Evolutionary conservation across 2,888 invertebrate genomes (phyloP), one percentile per base, ranked within the genome.

Genomic region (Drosophila merina): DNA sequence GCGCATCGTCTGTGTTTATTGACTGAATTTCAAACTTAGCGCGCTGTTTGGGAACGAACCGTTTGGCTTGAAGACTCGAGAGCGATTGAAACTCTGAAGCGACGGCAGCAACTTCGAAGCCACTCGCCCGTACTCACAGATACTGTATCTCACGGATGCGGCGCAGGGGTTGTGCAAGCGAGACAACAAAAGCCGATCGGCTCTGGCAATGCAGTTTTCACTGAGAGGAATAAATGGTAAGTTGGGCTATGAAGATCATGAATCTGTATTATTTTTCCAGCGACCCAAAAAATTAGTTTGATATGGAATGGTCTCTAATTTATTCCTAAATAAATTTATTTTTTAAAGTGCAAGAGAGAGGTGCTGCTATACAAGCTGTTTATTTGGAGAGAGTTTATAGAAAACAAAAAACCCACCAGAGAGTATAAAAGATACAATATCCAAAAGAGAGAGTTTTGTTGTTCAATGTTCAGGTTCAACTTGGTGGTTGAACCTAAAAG

Each of bases 1-100:
- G 82, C 86, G 86, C 76, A 59, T 64, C 62, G 45, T 30, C 36
- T 64, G 25, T 25, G 6, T 48, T 7, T 12, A 4, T 26, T 10
- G 31, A 45, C 8, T 20, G 14, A 30, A 38, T 45, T 54, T 44
- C 42, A 30, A 40, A 45, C 38, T 14, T n/a, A 36, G 9, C 31
- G 57, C 64, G 45, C 44, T 44, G 44, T 4, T 2, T 1, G 30
- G 33, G 57, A 54, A 72, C 74, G 78, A 82, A 87, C 89, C 85
- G 87, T 75, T 79, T 75, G 64, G 75, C 75, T 77, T 72, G 87
- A 75, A 73, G 54, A 79, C 78, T 88, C 74, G 74, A 72, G 76
- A 86, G 86, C 88, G 84, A 89, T 79, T 89, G 88, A 89, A 74
- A 56, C 83, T 72, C 79, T 67, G 75, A 55, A 76, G 85, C 59